Evolutionary conservation across 35 echinoderm and acorn worm species (phyloP).

Genomic region (Nesometra sesokonis): DNA sequence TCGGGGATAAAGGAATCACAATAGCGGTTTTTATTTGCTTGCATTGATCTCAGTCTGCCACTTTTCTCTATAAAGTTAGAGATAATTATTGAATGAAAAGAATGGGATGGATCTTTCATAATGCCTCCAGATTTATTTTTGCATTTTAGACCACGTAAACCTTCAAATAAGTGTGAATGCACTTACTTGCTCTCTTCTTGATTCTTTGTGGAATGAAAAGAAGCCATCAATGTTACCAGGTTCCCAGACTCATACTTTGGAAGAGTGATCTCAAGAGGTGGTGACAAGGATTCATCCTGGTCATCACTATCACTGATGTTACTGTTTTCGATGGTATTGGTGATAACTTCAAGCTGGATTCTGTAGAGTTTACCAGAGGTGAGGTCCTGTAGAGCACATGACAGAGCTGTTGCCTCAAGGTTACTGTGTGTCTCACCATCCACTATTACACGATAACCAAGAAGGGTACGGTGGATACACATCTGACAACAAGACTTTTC

Average conservation of each 20-base stretch:
- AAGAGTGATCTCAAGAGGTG: background rate
- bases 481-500: background rate
- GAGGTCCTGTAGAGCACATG: conserved; percentile 38
- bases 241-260: background rate
- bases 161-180: too few species aligned
- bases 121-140: too few species aligned
- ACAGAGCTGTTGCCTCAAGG: conserved; percentile 16
- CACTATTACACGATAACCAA: conserved; percentile 47
- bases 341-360: conserved; percentile 34
- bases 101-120: too few species aligned
- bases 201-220: background rate
- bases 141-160: too few species aligned
- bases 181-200: background rate
- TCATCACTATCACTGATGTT: conserved; percentile 7
- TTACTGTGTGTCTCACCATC: conserved; percentile 28
- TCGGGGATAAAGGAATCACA: too few species aligned
- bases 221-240: background rate
- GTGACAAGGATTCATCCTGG: background rate
- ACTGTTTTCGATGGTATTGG: conserved; percentile 12
- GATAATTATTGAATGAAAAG: too few species aligned
- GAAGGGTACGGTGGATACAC: conserved; percentile 27
- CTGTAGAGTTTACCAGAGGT: conserved; percentile 27
- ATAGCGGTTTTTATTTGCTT: too few species aligned
- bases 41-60: too few species aligned
- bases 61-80: too few species aligned